phyloP scores from a whole-genome alignment of 2,113 vertebrate genomes.

The Guaruba guarouba region DNA sequence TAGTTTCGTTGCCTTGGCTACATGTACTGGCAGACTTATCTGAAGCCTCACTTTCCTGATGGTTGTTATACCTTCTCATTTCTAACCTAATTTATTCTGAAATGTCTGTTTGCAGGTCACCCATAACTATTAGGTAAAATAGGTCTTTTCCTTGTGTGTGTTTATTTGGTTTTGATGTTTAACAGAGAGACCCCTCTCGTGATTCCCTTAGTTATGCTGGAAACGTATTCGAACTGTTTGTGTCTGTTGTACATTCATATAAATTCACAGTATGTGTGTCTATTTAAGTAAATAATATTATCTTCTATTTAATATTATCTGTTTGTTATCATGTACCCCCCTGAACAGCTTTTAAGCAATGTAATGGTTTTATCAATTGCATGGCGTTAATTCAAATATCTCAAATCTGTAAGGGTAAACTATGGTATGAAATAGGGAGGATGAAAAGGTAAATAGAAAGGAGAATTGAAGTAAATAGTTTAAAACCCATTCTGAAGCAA shows the following conservation, averaged over 20 bases:
- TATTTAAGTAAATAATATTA: background rate
- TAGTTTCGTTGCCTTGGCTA: slow-evolving; percentile 42
- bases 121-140: background rate
- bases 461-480: background rate
- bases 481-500: background rate
- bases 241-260: background rate
- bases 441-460: background rate
- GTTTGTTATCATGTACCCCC: background rate
- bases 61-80: background rate
- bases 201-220: background rate
- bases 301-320: background rate
- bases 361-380: background rate
- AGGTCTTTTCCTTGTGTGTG: background rate
- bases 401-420: background rate
- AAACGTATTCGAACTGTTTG: slow-evolving; percentile 2
- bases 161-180: background rate
- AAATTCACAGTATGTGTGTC: background rate
- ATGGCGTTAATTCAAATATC: background rate
- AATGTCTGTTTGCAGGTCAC: slow-evolving; percentile 12
- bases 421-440: background rate
- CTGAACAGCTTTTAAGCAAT: background rate
- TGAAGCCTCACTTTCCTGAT: background rate
- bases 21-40: background rate
- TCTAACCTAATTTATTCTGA: slow-evolving; percentile 9
- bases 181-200: background rate